phyloP scores from a whole-genome alignment of 2,113 vertebrate genomes.

The Sialia sialis region DNA sequence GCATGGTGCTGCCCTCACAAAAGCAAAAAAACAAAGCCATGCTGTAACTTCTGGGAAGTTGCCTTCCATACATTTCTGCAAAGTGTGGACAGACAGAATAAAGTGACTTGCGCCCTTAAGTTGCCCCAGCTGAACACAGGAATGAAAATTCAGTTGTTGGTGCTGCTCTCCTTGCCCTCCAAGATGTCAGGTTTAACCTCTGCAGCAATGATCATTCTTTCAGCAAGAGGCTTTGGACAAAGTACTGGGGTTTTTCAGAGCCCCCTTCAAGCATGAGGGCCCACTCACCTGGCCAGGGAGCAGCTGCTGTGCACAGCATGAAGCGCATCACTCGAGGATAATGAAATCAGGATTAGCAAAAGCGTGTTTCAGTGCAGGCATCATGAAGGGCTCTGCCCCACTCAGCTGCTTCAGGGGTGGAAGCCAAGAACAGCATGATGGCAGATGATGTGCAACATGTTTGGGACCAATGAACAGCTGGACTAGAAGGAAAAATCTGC shows the following conservation, averaged over 20 bases:
- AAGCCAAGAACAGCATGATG: not conserved
- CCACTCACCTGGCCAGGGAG: not conserved
- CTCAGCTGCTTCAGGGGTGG: not conserved
- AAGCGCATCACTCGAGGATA: not conserved
- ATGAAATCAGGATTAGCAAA: not conserved
- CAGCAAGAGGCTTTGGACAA: not conserved
- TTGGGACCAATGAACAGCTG: not conserved
- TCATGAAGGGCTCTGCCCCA: not conserved
- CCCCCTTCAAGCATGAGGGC: not conserved
- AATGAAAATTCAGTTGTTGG: not conserved
- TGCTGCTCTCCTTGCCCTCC: not conserved
- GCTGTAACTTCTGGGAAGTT: not conserved
- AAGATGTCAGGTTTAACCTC: not conserved
- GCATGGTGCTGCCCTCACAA: not conserved
- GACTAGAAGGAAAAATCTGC: not conserved
- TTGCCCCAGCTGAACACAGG: not conserved
- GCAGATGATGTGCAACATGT: rapidly evolving
- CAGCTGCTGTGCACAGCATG: not conserved
- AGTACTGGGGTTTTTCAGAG: not conserved
- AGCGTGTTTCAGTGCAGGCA: not conserved
- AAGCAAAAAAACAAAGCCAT: not conserved
- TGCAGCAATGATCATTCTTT: not conserved
- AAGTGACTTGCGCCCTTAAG: not conserved
- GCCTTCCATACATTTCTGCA: not conserved
- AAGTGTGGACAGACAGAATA: not conserved